Evolutionary conservation across 2,797 vertebrate genomes (phyloP), one percentile per base, ranked within the genome.

Genomic region (Anguilla megastoma): DNA sequence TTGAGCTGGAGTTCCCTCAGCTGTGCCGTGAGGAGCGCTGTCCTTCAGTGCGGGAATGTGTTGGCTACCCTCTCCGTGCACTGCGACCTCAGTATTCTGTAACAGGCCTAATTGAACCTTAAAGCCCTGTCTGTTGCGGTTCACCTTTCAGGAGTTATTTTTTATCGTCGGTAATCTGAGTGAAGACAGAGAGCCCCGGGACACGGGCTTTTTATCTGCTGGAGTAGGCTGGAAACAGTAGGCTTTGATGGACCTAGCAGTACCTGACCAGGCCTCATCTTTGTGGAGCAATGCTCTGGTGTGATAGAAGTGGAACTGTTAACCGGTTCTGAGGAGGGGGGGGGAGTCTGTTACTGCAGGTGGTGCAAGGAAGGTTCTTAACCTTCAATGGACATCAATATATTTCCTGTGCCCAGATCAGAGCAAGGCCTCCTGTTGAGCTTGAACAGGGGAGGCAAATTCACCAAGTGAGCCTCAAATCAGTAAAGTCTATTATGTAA

Each of bases 231-330:
- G 92, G 91, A 93, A 92, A 33, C 16, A 0, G 89, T 86, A 91
- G 8, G 3, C 10, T 30, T 74, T 56, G 60, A 18, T n/a, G 30
- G 85, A 85, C 36, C 56, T 63, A 36, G 36, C 41, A 24, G 24
- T 12, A 69, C 5, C 4, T 58, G 56, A 58, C 91, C 66, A 89
- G 89, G 33, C 3, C 90, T 66, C 69, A 71, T 9, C 27, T 58
- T 50, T 66, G 58, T 56, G 91, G 92, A 92, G 90, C 92, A 74
- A 85, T 91, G 86, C 89, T 89, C 88, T 85, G 89, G 91, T 85
- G 90, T 85, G 89, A 86, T 91, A 92, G 93, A 94, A 93, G 92
- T 91, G 92, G 92, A 88, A 36, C 33, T 88, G 41, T 18, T 71
- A 88, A 14, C 82, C 71, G 30, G 89, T 89, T 85, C 24, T 1